Percentiles rank a stretch among this genome's conserved stretches.
phyloP scores from a whole-genome alignment of 1,140 invertebrate genomes.

The Chironomus striatipennis region DNA sequence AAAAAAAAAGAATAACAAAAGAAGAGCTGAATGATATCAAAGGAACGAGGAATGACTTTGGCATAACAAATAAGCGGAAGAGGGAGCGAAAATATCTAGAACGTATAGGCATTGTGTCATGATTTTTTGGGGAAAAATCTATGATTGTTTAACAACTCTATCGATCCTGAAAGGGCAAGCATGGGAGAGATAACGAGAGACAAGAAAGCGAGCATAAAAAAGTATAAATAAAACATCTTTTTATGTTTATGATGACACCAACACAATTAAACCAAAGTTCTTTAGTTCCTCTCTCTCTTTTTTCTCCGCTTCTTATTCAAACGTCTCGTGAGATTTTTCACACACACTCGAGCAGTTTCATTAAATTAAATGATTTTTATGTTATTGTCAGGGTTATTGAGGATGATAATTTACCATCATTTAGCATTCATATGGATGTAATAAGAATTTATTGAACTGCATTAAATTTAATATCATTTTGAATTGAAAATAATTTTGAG shows the following conservation, averaged over 20 bases:
- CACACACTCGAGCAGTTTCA: slow-evolving; percentile 5
- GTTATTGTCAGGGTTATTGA: neutral
- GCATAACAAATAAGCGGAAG: slow-evolving; percentile 2
- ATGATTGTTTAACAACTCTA: slow-evolving; percentile 23
- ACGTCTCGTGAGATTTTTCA: neutral
- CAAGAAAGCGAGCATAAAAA: neutral
- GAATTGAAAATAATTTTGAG: too few relatives aligned
- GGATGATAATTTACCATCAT: too few relatives aligned
- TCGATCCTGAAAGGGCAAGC: neutral
- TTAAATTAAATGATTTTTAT: slow-evolving; percentile 8
- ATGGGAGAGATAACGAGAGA: too few relatives aligned
- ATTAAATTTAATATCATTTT: too few relatives aligned
- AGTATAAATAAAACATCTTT: slow-evolving; percentile 5
- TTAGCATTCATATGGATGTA: too few relatives aligned
- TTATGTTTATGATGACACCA: slow-evolving; percentile 17
- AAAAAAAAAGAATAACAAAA: slow-evolving; percentile 10
- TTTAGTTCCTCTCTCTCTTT: neutral
- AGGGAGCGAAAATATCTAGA: neutral
- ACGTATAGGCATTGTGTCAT: neutral
- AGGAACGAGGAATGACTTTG: neutral
- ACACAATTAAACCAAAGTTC: neutral
- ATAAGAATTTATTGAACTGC: too few relatives aligned
- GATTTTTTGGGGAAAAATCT: neutral
- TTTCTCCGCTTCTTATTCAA: neutral
- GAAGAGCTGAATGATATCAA: neutral